phyloP scores from a whole-genome alignment of 2,113 vertebrate genomes.

The Irena cyanogastra region DNA sequence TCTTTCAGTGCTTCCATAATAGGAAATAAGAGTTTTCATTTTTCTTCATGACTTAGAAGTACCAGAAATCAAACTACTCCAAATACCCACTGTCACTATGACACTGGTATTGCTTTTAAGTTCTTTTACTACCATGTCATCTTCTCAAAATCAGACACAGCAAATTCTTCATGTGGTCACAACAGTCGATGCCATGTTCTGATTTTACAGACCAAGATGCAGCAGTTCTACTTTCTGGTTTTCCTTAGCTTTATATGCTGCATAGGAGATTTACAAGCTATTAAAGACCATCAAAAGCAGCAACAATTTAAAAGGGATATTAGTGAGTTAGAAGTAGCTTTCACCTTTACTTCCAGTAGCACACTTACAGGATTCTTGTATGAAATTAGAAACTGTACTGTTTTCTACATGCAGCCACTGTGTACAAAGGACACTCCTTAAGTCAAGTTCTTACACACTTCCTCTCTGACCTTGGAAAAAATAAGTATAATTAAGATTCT shows the following conservation, averaged over 20 bases:
- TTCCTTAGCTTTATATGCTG: background rate
- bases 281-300: background rate
- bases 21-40: background rate
- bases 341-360: background rate
- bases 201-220: background rate
- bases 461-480: conserved; percentile 22
- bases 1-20: background rate
- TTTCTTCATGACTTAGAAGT: background rate
- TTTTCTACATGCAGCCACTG: background rate
- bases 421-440: background rate
- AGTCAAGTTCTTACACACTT: background rate
- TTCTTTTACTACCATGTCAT: background rate
- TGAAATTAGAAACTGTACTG: background rate
- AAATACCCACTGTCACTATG: background rate
- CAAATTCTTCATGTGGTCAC: background rate
- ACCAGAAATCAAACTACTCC: background rate
- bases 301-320: background rate
- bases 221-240: background rate
- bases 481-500: background rate
- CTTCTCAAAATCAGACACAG: background rate
- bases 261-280: background rate
- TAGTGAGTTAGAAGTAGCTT: background rate
- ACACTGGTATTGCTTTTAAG: background rate
- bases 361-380: background rate
- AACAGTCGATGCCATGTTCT: background rate